Evolutionary conservation across 2,797 vertebrate species (phyloP).

Genomic region (Bradypodion pumilum): DNA sequence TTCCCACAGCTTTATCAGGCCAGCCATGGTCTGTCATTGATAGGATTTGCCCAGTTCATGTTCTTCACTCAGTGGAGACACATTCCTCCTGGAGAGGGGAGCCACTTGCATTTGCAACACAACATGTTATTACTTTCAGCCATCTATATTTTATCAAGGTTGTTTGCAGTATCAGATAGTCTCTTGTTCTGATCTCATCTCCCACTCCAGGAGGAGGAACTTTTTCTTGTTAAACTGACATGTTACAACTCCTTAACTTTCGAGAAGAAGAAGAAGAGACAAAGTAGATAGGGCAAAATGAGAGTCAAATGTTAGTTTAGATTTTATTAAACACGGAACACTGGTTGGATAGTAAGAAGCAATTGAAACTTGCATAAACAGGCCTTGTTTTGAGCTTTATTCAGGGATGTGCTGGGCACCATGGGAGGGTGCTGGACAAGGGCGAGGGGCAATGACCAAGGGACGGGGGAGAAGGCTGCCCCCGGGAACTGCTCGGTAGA

Average conservation of each 20-base stretch:
- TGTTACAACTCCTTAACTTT: background rate
- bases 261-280: background rate
- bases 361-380: background rate
- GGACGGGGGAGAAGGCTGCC: no score
- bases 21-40: background rate
- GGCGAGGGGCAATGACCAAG: no score
- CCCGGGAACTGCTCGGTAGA: no score
- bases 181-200: background rate
- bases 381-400: background rate
- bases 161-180: background rate
- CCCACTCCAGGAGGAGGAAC: background rate
- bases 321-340: background rate
- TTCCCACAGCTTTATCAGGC: background rate
- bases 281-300: conserved; percentile 8
- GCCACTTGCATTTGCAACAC: conserved; percentile 7
- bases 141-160: conserved; percentile 13
- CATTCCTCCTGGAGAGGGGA: background rate
- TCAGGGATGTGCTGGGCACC: no score
- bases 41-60: background rate
- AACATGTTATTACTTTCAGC: conserved; percentile 4
- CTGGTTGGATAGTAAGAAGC: background rate
- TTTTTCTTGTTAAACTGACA: conserved; percentile 1
- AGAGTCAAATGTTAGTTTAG: background rate
- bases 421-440: no score
- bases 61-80: background rate